phyloP scores from a whole-genome alignment of 2,113 vertebrate species.

The Entelurus aequoreus region DNA sequence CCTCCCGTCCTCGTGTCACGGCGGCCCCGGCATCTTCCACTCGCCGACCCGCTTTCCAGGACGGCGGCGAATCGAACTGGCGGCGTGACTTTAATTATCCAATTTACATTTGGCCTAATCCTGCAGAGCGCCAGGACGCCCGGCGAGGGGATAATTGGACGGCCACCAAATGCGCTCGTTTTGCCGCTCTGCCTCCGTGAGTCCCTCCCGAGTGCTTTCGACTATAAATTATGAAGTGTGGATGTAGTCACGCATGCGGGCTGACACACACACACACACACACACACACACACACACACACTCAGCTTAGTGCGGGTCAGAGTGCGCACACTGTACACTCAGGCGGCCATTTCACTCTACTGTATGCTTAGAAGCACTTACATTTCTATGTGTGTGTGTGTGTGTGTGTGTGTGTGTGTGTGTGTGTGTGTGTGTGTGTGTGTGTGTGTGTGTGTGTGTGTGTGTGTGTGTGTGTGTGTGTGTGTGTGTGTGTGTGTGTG shows the following conservation, averaged over 20 bases:
- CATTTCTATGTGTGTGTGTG: conserved; percentile 6
- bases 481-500: conserved; percentile 6
- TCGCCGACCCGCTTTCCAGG: not conserved
- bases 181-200: conserved; percentile 49
- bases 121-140: conserved; percentile 6
- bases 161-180: conserved; percentile 52
- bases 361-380: conserved; percentile 37
- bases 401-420: conserved; percentile 12
- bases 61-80: not conserved
- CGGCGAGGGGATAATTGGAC: conserved; percentile 39
- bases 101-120: conserved; percentile 25
- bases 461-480: conserved; percentile 10
- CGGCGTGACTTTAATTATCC: conserved; percentile 13
- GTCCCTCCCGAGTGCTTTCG: conserved; percentile 52
- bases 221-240: conserved; percentile 66
- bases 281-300: conserved; percentile 5
- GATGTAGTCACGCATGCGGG: conserved; percentile 45
- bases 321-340: conserved; percentile 19
- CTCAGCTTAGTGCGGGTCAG: conserved; percentile 17
- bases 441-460: conserved; percentile 6
- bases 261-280: conserved; percentile 13
- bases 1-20: not conserved
- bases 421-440: conserved; percentile 9
- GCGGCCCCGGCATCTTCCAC: not conserved
- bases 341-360: not conserved